Conservation (phyloP, 2,797 vertebrate genomes). For the Epinephelus awoara region DNA sequence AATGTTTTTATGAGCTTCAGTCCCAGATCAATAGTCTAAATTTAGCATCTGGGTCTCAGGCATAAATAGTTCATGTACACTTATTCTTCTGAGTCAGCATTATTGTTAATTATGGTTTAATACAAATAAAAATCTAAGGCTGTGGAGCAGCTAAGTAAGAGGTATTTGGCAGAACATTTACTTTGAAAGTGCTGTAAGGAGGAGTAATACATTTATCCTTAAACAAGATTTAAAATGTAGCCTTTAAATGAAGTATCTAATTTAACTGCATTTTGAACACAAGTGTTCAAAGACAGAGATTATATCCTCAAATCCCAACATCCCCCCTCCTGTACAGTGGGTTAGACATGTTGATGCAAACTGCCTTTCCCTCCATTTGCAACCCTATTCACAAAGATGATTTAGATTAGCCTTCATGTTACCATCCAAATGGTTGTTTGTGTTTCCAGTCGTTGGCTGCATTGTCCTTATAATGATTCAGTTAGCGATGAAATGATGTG, state of each 20-base stretch:
- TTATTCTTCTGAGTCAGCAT: not conserved
- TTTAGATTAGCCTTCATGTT: conserved; percentile 48
- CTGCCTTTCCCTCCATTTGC: conserved; percentile 21
- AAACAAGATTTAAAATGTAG: not conserved
- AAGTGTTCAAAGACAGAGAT: not conserved
- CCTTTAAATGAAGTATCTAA: not conserved
- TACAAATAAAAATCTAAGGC: not conserved
- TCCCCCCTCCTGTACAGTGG: not conserved
- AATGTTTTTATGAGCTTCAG: conserved; percentile 11
- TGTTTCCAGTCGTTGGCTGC: conserved; percentile 28
- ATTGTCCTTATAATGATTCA: conserved; percentile 74
- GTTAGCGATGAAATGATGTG: conserved; percentile 58
- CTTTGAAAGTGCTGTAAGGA: not conserved
- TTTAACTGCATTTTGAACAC: not conserved
- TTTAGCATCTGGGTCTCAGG: conserved; percentile 5
- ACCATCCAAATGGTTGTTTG: conserved; percentile 59
- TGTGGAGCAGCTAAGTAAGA: not conserved
- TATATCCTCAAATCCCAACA: not conserved
- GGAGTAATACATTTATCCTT: not conserved
- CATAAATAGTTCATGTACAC: conserved; percentile 24
- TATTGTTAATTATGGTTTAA: not conserved
- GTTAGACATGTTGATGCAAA: conserved; percentile 22
- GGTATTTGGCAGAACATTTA: not conserved
- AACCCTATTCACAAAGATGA: conserved; percentile 70
- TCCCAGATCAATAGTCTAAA: conserved; percentile 21